Evolutionary conservation across 2,797 vertebrate species (phyloP).

Genomic region (Xerus rutilus): DNA sequence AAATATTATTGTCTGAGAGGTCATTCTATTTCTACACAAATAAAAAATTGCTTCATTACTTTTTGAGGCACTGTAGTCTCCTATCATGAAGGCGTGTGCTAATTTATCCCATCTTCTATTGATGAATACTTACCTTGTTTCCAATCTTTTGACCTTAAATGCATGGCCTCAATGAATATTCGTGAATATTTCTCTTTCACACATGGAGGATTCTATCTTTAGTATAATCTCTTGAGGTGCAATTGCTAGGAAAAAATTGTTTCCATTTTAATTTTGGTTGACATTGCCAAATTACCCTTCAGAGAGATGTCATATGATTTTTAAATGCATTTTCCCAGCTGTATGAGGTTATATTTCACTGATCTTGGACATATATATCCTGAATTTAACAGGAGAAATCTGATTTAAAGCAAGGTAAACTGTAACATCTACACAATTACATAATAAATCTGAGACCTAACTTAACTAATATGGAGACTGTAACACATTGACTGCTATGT

Average conservation of each 20-base stretch:
- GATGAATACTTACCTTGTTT: not conserved
- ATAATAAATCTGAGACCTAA: slow-evolving; percentile 8
- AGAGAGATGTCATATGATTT: slow-evolving; percentile 31
- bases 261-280: slow-evolving; percentile 61
- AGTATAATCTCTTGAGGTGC: slow-evolving; percentile 41
- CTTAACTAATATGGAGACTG: not conserved
- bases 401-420: slow-evolving; percentile 15
- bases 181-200: not conserved
- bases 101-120: not conserved
- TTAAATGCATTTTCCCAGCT: slow-evolving; percentile 41
- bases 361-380: not conserved
- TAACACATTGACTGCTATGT: not conserved
- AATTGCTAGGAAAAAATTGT: slow-evolving; percentile 49
- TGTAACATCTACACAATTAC: not conserved
- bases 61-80: not conserved
- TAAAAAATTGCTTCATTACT: not conserved
- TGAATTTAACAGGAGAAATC: not conserved
- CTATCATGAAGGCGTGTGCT: not conserved
- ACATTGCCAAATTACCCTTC: slow-evolving; percentile 59
- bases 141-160: not conserved
- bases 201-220: not conserved
- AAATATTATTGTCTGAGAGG: not conserved
- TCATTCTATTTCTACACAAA: slow-evolving; percentile 37
- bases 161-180: not conserved
- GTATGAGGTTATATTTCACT: slow-evolving; percentile 39